Conservation (phyloP, 2,888 invertebrate genomes). For the Drosophila helvetica region DNA sequence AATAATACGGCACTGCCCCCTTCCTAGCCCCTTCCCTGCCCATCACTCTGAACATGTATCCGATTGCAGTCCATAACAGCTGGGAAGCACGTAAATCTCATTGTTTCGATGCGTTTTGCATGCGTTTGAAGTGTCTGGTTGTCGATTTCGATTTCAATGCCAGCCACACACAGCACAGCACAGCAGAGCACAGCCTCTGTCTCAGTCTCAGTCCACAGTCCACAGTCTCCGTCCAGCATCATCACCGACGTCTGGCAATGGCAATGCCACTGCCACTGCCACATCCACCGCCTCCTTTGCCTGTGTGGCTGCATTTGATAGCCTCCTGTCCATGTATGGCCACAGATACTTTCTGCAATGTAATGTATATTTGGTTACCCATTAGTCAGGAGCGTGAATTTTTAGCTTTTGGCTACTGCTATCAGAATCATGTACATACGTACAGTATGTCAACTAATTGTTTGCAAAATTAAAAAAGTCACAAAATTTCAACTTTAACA, state of each 20-base stretch:
- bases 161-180: constrained; percentile 35
- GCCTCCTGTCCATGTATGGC: constrained; percentile 11
- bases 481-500: too few species aligned
- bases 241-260: neutral
- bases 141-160: constrained; percentile 63
- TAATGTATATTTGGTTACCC: constrained; percentile 2
- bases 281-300: neutral
- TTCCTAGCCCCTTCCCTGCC: neutral
- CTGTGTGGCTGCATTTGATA: constrained; percentile 31
- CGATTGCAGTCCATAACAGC: constrained; percentile 73
- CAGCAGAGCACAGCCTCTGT: too few species aligned
- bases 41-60: constrained; percentile 57
- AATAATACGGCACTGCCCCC: constrained; percentile 32
- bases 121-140: constrained; percentile 60
- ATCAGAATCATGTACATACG: too few species aligned
- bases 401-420: neutral
- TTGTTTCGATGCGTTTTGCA: constrained; percentile 73
- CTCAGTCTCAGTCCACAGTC: constrained; percentile 27
- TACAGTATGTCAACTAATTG: too few species aligned
- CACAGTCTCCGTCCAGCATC: neutral
- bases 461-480: too few species aligned
- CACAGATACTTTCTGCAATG: constrained; percentile 19
- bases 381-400: neutral
- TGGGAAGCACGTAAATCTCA: constrained; percentile 72
- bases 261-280: neutral